Conservation (phyloP, 2,797 vertebrate species). For the Dallia pectoralis region DNA sequence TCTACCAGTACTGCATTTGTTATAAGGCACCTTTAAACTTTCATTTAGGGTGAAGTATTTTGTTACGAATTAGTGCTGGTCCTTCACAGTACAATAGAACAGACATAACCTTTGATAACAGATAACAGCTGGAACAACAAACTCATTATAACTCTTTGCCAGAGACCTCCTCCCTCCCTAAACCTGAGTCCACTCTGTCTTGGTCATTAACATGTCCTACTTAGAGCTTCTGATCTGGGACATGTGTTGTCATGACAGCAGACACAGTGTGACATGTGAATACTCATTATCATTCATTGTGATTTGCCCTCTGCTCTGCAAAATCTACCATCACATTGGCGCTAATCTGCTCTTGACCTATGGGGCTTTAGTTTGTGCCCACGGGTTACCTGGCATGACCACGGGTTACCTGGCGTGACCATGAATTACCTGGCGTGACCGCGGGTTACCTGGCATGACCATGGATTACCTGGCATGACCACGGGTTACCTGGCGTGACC, state of each 20-base stretch:
- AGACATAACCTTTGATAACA: slow-evolving; percentile 42
- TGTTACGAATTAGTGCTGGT: slow-evolving; percentile 54
- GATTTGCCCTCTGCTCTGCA: slow-evolving; percentile 28
- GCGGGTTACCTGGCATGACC: no score
- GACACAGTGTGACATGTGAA: slow-evolving; percentile 15
- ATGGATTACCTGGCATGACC: no score
- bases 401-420: no score
- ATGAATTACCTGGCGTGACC: no score
- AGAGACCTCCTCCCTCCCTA: neutral
- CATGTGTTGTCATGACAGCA: neutral
- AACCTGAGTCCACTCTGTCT: slow-evolving; percentile 2
- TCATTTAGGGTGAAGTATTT: slow-evolving; percentile 50
- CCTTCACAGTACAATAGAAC: slow-evolving; percentile 30
- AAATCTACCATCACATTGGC: slow-evolving; percentile 43
- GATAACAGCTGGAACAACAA: slow-evolving; percentile 37
- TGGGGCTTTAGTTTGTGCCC: slow-evolving; percentile 43
- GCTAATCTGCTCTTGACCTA: slow-evolving; percentile 54
- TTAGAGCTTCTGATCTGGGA: neutral
- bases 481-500: no score
- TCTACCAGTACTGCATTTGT: slow-evolving; percentile 47
- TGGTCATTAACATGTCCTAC: slow-evolving; percentile 11
- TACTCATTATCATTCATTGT: slow-evolving; percentile 3
- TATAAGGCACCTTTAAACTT: slow-evolving; percentile 62
- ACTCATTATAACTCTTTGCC: neutral
- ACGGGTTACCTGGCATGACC: no score